Evolutionary conservation across 1,140 invertebrate genomes (phyloP).

Genomic region (Berghia stephanieae): DNA sequence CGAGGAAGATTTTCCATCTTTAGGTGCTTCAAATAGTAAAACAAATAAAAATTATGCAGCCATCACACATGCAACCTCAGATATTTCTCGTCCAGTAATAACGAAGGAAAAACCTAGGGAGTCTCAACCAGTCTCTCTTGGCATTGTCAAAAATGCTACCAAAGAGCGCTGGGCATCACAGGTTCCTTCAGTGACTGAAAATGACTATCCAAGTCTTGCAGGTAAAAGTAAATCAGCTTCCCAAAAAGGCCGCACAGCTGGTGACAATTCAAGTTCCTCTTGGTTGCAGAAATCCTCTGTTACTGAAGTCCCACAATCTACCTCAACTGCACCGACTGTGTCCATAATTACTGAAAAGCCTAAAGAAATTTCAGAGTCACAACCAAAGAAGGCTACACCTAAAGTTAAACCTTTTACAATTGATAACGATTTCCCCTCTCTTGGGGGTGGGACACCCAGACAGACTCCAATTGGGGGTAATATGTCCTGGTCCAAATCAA

Average conservation of each 20-base stretch:
- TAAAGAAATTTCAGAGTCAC: background rate
- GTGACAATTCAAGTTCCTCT: background rate
- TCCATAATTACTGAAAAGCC: background rate
- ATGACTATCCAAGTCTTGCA: slow-evolving; percentile 33
- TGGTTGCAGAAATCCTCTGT: slow-evolving; percentile 26
- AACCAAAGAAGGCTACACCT: background rate
- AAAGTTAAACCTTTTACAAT: slow-evolving; percentile 33
- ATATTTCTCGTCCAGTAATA: background rate
- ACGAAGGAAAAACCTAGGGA: background rate
- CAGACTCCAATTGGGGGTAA: slow-evolving; percentile 4
- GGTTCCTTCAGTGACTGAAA: slow-evolving; percentile 13
- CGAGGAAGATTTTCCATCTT: too few relatives aligned
- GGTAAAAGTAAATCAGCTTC: slow-evolving; percentile 11
- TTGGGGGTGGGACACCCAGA: slow-evolving; percentile 42
- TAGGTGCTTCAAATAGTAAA: too few relatives aligned
- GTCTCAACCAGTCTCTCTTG: slow-evolving; percentile 23
- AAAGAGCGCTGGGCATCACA: slow-evolving; percentile 1
- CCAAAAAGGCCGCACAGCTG: background rate
- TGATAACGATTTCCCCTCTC: slow-evolving; percentile 63
- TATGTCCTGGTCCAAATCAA: background rate
- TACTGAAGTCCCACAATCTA: background rate
- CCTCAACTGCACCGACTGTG: background rate
- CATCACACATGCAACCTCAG: background rate
- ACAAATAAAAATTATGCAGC: background rate
- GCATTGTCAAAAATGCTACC: background rate